phyloP scores from a whole-genome alignment of 92 coral and sea anemone species.

The Epizoanthus rinbou region DNA sequence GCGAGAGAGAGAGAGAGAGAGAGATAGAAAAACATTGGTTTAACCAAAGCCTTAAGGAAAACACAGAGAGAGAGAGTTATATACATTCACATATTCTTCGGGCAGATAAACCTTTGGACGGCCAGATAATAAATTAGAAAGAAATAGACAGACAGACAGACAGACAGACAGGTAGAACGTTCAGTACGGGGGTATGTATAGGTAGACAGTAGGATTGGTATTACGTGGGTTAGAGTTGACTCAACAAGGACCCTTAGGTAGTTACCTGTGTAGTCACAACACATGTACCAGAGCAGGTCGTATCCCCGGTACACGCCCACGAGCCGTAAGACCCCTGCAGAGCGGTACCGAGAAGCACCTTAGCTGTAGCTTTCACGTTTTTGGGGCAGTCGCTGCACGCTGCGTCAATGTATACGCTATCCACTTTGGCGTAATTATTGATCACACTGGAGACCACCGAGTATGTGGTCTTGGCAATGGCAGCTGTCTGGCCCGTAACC shows the following conservation, averaged over 20 bases:
- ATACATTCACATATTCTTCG: too few species aligned
- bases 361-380: constrained; percentile 51
- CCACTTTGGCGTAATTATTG: constrained; percentile 52
- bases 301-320: constrained; percentile 69
- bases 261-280: constrained; percentile 68
- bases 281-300: constrained; percentile 73
- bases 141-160: neutral
- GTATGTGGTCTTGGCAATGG: constrained; percentile 59
- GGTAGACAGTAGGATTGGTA: too few species aligned
- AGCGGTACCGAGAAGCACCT: constrained; percentile 61
- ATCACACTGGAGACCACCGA: constrained; percentile 66
- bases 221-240: neutral
- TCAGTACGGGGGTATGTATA: neutral
- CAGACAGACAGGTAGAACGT: neutral
- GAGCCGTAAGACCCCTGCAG: constrained; percentile 54
- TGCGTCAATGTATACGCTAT: constrained; percentile 44
- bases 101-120: too few species aligned
- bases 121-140: too few species aligned
- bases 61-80: too few species aligned
- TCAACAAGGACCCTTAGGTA: neutral
- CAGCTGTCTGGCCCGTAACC: constrained; percentile 65
- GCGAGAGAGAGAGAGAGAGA: too few species aligned
- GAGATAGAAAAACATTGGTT: too few species aligned
- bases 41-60: too few species aligned
- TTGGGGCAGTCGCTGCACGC: constrained; percentile 65